phyloP scores from a whole-genome alignment of 1,140 invertebrate species.

The Probaryconus sp. region DNA sequence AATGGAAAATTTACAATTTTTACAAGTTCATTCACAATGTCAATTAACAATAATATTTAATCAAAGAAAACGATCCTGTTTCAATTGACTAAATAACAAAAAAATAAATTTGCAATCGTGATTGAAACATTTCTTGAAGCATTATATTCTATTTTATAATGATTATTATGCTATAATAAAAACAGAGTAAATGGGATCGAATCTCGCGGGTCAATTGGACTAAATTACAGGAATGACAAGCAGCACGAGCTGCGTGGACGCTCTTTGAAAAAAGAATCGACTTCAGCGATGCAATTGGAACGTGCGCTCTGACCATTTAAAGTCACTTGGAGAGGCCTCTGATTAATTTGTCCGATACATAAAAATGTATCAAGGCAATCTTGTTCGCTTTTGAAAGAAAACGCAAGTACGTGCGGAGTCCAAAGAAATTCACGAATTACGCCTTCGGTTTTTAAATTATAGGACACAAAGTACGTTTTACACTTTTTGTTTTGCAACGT shows the following conservation, averaged over 20 bases:
- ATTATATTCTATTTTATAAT: conserved; percentile 22
- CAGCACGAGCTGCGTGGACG: conserved; percentile 59
- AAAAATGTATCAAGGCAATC: conserved; percentile 56
- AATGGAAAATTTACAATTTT: too few species aligned
- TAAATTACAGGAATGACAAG: conserved; percentile 63
- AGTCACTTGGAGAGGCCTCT: conserved; percentile 47
- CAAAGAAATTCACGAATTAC: conserved; percentile 2
- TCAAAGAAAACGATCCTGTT: too few species aligned
- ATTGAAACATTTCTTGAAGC: conserved; percentile 21
- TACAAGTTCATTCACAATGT: too few species aligned
- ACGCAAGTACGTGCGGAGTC: neutral
- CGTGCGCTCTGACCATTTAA: conserved; percentile 53
- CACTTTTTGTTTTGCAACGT: too few species aligned
- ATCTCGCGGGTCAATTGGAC: conserved; percentile 68
- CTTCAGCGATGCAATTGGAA: conserved; percentile 57
- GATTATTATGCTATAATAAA: conserved; percentile 33
- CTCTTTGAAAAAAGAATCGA: conserved; percentile 65
- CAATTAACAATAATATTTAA: conserved; percentile 1
- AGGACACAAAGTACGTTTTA: neutral
- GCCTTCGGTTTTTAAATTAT: neutral
- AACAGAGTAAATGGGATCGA: conserved; percentile 65
- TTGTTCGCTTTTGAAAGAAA: conserved; percentile 43
- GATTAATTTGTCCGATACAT: conserved; percentile 55
- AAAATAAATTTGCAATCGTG: neutral
- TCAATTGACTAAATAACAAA: too few species aligned